Conservation (phyloP, 2,888 invertebrate species). For the Diogma glabrata region DNA sequence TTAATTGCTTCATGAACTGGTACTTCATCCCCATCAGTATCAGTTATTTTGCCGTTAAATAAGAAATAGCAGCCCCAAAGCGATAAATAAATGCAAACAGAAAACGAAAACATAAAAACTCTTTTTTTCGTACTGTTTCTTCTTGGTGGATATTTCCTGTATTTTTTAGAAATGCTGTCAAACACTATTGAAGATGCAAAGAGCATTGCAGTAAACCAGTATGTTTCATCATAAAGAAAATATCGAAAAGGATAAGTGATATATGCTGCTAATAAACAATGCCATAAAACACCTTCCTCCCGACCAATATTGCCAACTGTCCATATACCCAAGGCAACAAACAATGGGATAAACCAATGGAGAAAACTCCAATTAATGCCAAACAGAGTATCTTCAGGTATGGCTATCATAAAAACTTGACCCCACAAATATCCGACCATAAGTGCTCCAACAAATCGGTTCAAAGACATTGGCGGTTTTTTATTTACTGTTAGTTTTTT, state of each 20-base stretch:
- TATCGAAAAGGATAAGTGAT: conserved; percentile 54
- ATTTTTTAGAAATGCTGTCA: conserved; percentile 64
- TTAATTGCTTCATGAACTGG: conserved; percentile 77
- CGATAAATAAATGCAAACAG: conserved; percentile 54
- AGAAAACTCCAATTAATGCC: conserved; percentile 60
- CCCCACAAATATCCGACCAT: conserved; percentile 73
- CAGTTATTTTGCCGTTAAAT: conserved; percentile 77
- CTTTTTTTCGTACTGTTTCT: conserved; percentile 39
- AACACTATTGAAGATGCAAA: conserved; percentile 56
- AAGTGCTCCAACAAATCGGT: conserved; percentile 64
- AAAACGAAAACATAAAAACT: conserved; percentile 44
- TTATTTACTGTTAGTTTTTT: conserved; percentile 46
- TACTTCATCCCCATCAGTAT: conserved; percentile 75
- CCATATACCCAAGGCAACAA: conserved; percentile 72
- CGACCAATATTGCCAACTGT: conserved; percentile 82
- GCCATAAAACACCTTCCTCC: conserved; percentile 60
- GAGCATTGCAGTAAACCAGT: conserved; percentile 56
- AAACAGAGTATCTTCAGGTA: conserved; percentile 60
- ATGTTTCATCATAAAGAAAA: conserved; percentile 60
- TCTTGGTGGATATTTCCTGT: conserved; percentile 55
- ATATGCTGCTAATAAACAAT: conserved; percentile 58
- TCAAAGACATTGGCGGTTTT: conserved; percentile 74
- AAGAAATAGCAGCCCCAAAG: conserved; percentile 72
- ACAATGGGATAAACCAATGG: conserved; percentile 60
- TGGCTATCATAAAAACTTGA: conserved; percentile 58